phyloP scores from a whole-genome alignment of 1,140 invertebrate genomes.

The Eumeta japonica region DNA sequence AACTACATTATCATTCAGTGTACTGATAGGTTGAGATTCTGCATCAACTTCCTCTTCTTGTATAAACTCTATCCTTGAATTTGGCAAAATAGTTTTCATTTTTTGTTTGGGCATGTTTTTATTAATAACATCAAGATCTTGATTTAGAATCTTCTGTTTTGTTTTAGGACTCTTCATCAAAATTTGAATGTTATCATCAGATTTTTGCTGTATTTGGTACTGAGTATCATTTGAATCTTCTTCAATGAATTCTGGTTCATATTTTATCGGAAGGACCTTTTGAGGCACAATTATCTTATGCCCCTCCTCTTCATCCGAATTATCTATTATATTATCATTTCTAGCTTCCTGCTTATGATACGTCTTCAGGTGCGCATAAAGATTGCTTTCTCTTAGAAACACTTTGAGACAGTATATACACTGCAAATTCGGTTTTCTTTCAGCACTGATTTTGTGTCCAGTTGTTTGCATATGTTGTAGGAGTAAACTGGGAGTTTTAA shows the following conservation, averaged over 20 bases:
- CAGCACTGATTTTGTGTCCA: conserved; percentile 56
- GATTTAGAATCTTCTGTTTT: conserved; percentile 42
- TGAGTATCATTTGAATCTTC: conserved; percentile 20
- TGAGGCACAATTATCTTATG: conserved; percentile 10
- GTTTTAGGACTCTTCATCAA: conserved; percentile 40
- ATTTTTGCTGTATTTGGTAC: conserved; percentile 38
- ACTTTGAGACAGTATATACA: conserved; percentile 69
- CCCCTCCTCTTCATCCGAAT: conserved; percentile 58
- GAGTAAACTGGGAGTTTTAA: conserved; percentile 50
- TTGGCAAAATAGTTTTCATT: conserved; percentile 9
- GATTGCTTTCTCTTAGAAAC: conserved; percentile 63
- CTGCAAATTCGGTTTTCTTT: conserved; percentile 54
- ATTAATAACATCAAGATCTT: conserved; percentile 17
- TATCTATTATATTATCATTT: conserved; percentile 64
- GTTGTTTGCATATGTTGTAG: conserved; percentile 58
- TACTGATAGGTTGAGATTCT: too few species aligned
- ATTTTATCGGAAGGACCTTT: conserved; percentile 5
- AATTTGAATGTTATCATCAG: conserved; percentile 53
- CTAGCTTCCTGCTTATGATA: conserved; percentile 62
- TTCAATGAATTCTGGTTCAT: background rate
- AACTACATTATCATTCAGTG: conserved; percentile 42
- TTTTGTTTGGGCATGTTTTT: conserved; percentile 5
- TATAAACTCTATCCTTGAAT: conserved; percentile 12
- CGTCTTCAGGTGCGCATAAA: conserved; percentile 67
- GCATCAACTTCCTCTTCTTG: too few species aligned